Base-by-base conservation (phyloP, 2,113 vertebrate species). In the Dipodomys spectabilis region DNA sequence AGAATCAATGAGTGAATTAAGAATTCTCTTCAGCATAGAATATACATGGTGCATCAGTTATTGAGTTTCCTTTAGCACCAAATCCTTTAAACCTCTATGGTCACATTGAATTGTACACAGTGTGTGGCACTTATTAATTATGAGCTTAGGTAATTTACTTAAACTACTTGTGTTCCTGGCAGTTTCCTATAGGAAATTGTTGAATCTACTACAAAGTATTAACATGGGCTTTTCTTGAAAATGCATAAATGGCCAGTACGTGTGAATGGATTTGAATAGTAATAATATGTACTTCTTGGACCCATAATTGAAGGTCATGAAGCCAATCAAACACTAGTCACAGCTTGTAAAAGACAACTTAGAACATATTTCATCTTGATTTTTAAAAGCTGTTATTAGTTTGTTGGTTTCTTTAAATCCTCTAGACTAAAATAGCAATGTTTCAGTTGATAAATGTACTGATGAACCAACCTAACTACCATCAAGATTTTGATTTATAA, bases 311-410 rank as follows among this genome's bases (percentile, higher is more conserved):
- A 81, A 53, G 15, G 27, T 75, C 45, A 27, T 27, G 53, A 39
- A 83, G 18, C 11, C 73, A 88, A 79, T 71, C n/a, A 80, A 91
- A 81, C 73, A 72, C 68, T 25, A 88, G 6, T 53, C 88, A 39
- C 57, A 75, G 22, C 60, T 92, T 53, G 39, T 84, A 80, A 81
- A 68, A 81, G 8, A 10, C 69, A 9, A 44, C 13, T 28, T 69
- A 68, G 91, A 88, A 69, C 16, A 79, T 79, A n/a, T 91, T 88
- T 84, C 67, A 25, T 62, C 35, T 93, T 91, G 2, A 64, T 49
- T 62, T 90, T 80, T 69, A 3, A 78, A 75, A 84, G 68, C 25
- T 62, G 6, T 81, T 84, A 49, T 49, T 49, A 49, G 23, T 30
- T 64, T 57, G 4, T 67, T 88, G 22, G 4, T 94, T 78, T 79